Percentiles rank a stretch among this genome's conserved stretches.
These are phyloP conservation scores for Scomberomorus guttatus DNA, from an alignment of 2,797 vertebrate genomes.

Conservation along the genomic window DNA sequence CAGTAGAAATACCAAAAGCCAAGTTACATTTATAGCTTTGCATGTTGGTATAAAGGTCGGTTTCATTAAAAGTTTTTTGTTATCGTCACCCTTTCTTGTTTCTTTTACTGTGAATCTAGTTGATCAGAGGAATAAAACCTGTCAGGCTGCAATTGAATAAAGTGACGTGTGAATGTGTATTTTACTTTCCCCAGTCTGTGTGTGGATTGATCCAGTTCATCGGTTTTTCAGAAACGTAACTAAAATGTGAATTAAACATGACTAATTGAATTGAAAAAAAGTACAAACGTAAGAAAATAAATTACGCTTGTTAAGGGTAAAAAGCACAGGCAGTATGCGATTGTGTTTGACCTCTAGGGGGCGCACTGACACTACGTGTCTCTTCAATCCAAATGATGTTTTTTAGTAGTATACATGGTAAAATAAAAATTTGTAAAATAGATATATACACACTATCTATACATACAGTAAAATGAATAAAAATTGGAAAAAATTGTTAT, in stretches of 20 bases:
- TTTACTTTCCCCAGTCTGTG: background rate
- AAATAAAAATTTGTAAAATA: too few relatives aligned
- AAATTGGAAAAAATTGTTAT: too few relatives aligned
- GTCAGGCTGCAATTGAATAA: constrained; percentile 23
- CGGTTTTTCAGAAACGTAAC: background rate
- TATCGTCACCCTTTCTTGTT: constrained; percentile 8
- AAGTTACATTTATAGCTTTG: constrained; percentile 16
- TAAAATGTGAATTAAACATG: background rate
- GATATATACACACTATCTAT: too few relatives aligned
- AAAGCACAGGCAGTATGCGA: too few relatives aligned
- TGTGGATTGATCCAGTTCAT: background rate
- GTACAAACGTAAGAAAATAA: background rate
- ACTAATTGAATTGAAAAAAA: background rate
- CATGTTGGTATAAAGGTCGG: background rate
- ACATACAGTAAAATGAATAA: too few relatives aligned
- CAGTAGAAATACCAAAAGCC: background rate
- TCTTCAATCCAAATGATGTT: background rate
- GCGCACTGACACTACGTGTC: constrained; percentile 24
- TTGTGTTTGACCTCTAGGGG: constrained; percentile 24
- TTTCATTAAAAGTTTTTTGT: background rate
- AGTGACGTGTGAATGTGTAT: constrained; percentile 10
- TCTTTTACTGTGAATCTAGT: constrained; percentile 20
- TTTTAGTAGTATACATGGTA: too few relatives aligned
- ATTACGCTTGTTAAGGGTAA: background rate
- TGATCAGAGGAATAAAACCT: constrained; percentile 43